A percentile compares a stretch with the other conserved stretches of the same genome.
phyloP scores from a whole-genome alignment of 1,140 invertebrate species.

The Drosophila santomea region DNA sequence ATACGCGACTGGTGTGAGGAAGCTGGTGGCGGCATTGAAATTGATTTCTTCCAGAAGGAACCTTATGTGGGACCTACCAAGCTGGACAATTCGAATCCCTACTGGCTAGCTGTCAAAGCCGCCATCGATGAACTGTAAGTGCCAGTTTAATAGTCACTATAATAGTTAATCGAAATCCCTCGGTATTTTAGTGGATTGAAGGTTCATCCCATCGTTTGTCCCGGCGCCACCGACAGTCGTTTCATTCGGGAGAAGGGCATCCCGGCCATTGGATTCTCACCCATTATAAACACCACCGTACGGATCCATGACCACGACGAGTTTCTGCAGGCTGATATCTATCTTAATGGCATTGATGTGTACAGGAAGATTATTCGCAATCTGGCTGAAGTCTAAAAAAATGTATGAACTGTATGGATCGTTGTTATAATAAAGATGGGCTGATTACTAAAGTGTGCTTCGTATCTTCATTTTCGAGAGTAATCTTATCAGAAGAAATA shows the following conservation, averaged over 20 bases:
- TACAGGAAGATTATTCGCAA: conserved; percentile 88
- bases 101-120: conserved; percentile 91
- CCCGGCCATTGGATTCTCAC: conserved; percentile 91
- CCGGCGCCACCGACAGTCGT: conserved; percentile 91
- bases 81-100: conserved; percentile 89
- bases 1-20: conserved; percentile 91
- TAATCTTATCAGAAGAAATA: conserved; percentile 4
- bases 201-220: conserved; percentile 89
- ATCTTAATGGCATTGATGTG: conserved; percentile 90
- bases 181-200: conserved; percentile 85
- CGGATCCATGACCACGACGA: conserved; percentile 93
- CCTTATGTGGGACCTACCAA: conserved; percentile 88
- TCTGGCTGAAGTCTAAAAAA: conserved; percentile 85
- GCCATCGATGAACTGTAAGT: conserved; percentile 87
- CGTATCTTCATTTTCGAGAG: not conserved
- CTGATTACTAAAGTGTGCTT: not conserved
- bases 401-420: too few relatives aligned
- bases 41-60: conserved; percentile 90
- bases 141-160: conserved; percentile 86
- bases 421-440: not conserved
- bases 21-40: conserved; percentile 91
- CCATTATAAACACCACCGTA: conserved; percentile 90
- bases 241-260: conserved; percentile 90
- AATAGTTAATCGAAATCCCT: conserved; percentile 70
- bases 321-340: conserved; percentile 89